phyloP scores from a whole-genome alignment of 2,113 vertebrate species.

The Galbula dea region DNA sequence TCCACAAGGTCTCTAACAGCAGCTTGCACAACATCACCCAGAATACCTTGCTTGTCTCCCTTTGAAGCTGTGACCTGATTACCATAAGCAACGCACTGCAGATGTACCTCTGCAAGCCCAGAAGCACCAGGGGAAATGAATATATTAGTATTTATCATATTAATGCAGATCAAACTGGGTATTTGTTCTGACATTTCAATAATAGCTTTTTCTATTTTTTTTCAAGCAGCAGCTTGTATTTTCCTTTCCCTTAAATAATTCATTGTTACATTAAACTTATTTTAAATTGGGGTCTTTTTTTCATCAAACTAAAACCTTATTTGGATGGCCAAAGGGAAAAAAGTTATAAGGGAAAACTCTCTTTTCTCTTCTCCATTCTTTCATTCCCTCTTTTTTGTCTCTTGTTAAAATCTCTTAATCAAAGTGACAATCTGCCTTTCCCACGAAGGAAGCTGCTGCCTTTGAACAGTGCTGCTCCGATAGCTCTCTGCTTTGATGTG shows the following conservation, averaged over 20 bases:
- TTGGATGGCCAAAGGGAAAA: conserved; percentile 40
- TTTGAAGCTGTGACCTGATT: conserved; percentile 63
- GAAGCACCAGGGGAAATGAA: conserved; percentile 53
- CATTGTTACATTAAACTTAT: conserved; percentile 56
- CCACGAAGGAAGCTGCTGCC: conserved; percentile 19
- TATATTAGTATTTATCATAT: conserved; percentile 63
- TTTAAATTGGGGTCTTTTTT: conserved; percentile 26
- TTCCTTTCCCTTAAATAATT: conserved; percentile 55
- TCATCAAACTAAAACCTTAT: conserved; percentile 22
- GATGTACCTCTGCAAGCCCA: conserved; percentile 50
- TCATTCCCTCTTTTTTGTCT: neutral
- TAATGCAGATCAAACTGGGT: conserved; percentile 57
- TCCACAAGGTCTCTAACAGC: neutral
- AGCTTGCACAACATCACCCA: neutral
- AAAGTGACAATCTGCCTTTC: conserved; percentile 71
- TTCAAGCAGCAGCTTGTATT: conserved; percentile 31
- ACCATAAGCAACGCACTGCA: conserved; percentile 12
- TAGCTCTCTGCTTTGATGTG: conserved; percentile 68
- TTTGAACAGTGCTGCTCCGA: conserved; percentile 50
- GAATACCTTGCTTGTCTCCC: neutral
- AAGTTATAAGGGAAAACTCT: conserved; percentile 13
- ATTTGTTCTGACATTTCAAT: conserved; percentile 68
- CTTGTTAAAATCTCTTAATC: conserved; percentile 64
- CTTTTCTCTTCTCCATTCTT: neutral
- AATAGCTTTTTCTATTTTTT: conserved; percentile 45